Base-by-base conservation (phyloP, 2,888 invertebrate genomes). In the Eupithecia insigniata region DNA sequence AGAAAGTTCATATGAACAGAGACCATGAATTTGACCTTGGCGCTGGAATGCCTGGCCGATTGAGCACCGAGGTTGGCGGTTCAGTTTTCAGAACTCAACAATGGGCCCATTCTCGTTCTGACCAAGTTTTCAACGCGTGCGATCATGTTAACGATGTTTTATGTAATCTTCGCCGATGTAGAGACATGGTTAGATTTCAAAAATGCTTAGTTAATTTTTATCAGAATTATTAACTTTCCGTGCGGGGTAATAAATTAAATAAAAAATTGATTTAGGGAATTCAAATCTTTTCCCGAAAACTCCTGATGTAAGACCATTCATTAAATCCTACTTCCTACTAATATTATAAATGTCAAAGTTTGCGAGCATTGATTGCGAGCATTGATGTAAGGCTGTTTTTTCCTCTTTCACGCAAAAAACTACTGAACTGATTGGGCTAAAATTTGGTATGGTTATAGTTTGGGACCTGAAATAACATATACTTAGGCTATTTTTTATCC, bases 41-140 rank as follows among this genome's bases (percentile, higher is more conserved):
- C 30, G 14, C 30, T 32, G 34, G 62, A 62, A 62, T 62, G 62
- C n/a, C 34, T 22, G 62, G 14, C 62, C 62, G 34, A 30, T 30
- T 62, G 62, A 62, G 34, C 62, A 55, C 55, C 46, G 34, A 7
- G 34, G n/a, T 6, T 22, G n/a, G 32, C 51, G 51, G 34, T 10
- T 67, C 67, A 34, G 30, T 67, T 51, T 67, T 30, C 66, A 66
- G 43, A 66, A 66, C 30, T 43, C 55, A 67, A 67, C 34, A 55
- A 43, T 43, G 32, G 60, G 60, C 30, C 60, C 60, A 60, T 60
- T 60, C 60, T 30, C 2, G 30, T 2, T 16, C 60, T 60, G 60
- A 60, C 30, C 18, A 22, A 60, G 18, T 18, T 18, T 16, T 30
- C n/a, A 18, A 28, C 30, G 28, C 22, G 26, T 12, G 26, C 55